A percentile compares a stretch with the other conserved stretches of the same genome.
Evolutionary conservation across 2,888 invertebrate species (phyloP).

Genomic region (Melanostoma mellinum): DNA sequence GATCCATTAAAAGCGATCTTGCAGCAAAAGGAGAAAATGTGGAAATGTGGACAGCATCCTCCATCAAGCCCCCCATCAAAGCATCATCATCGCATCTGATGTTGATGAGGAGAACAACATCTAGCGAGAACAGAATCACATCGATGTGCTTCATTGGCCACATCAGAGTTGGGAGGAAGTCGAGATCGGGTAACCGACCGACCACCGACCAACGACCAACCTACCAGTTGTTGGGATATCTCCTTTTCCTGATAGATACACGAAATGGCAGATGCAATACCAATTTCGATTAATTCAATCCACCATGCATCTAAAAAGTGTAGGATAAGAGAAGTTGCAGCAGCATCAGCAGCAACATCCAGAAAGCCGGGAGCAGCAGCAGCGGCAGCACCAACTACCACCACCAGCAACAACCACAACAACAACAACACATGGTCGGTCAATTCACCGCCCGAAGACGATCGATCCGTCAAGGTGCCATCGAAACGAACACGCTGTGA

Average conservation of each 20-base stretch:
- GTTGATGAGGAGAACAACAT: slow-evolving; percentile 26
- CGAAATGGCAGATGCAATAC: slow-evolving; percentile 73
- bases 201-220: too few relatives aligned
- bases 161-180: slow-evolving; percentile 46
- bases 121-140: slow-evolving; percentile 59
- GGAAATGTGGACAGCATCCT: slow-evolving; percentile 52
- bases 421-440: slow-evolving; percentile 68
- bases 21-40: slow-evolving; percentile 30
- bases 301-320: slow-evolving; percentile 57
- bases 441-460: slow-evolving; percentile 71
- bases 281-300: slow-evolving; percentile 72
- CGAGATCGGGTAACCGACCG: slow-evolving; percentile 6
- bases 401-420: slow-evolving; percentile 25
- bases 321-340: slow-evolving; percentile 21
- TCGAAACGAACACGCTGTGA: slow-evolving; percentile 75
- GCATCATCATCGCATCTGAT: slow-evolving; percentile 40
- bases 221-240: slow-evolving; percentile 17
- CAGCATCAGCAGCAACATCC: neutral
- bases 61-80: slow-evolving; percentile 67
- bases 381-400: slow-evolving; percentile 30
- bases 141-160: slow-evolving; percentile 71
- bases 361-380: slow-evolving; percentile 1
- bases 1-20: slow-evolving; percentile 66
- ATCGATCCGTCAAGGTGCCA: slow-evolving; percentile 75
- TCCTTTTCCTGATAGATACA: slow-evolving; percentile 65